Conservation (phyloP, 2,888 invertebrate species). For the Drosophila pseudotakahashii region DNA sequence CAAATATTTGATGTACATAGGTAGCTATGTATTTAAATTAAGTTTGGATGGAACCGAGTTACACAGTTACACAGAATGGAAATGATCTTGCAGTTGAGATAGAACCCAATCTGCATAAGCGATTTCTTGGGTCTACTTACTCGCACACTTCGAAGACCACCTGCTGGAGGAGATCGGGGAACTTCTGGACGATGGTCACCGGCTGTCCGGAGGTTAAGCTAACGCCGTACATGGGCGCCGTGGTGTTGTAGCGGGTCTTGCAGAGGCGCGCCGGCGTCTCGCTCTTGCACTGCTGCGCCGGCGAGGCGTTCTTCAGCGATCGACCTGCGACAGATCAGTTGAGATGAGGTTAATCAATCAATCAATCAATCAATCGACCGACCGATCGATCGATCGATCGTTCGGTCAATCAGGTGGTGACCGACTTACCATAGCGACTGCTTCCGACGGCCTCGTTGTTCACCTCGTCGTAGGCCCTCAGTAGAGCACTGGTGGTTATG, state of each 20-base stretch:
- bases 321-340: constrained; percentile 74
- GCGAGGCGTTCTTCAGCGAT: constrained; percentile 80
- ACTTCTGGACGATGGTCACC: constrained; percentile 96
- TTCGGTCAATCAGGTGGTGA: constrained; percentile 42
- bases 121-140: constrained; percentile 86
- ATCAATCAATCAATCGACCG: constrained; percentile 28
- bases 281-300: constrained; percentile 84
- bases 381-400: constrained; percentile 30
- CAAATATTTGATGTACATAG: no score
- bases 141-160: constrained; percentile 97
- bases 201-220: constrained; percentile 96
- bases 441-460: constrained; percentile 84
- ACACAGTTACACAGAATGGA: no score
- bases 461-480: constrained; percentile 87
- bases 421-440: constrained; percentile 85
- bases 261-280: constrained; percentile 92
- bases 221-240: constrained; percentile 97
- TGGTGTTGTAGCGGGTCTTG: constrained; percentile 95
- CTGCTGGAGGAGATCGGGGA: constrained; percentile 95
- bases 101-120: no score
- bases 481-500: constrained; percentile 89
- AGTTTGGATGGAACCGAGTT: no score
- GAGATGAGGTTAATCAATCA: constrained; percentile 39
- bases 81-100: no score
- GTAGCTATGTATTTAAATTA: no score